Base-by-base conservation (phyloP, 2,797 vertebrate species). In the Potorous gilbertii region DNA sequence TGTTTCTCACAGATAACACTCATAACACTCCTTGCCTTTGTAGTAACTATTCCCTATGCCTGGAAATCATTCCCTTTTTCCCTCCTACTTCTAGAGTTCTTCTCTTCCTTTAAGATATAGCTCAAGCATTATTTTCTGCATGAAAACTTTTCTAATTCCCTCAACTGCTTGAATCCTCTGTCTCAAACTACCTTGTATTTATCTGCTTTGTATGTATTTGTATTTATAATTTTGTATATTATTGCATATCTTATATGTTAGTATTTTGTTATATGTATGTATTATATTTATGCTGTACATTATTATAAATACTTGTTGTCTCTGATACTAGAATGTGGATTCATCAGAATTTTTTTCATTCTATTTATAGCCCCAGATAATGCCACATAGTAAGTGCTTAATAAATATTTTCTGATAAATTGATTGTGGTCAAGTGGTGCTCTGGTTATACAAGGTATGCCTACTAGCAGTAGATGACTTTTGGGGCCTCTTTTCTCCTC, bases 371-470 rank as follows among this genome's bases (percentile, higher is more conserved):
- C 29, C 34, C 57, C 2, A 5, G 29, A 29, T 21, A 46, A 52
- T 54, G n/a, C 29, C 81, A 27, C 12, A 27, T 10, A 57, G 28
- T 74, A 62, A 50, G 40, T 27, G 52, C 14, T 56, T 55, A 46
- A 34, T 92, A 74, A 90, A 93, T 55, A n/a, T n/a, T 62, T 92
- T 27, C 52, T 57, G 90, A 93, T 50, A 50, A 81, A 93, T 28
- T 54, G 94, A 74, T 3, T 74, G 40, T 50, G 40, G 21, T 21
- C 40, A 87, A 46, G 74, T 50, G 24, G 40, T 0, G 0, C 21
- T 46, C 40, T 87, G 50, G 74, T 27, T 21, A 34, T 9, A 87
- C 11, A 87, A 50, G 10, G 40, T 46, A 87, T 87, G 40, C 21
- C 3, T 46, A 50, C 24, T 46, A 13, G 1, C 11, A 40, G 40